Conservation (phyloP, 2,888 invertebrate genomes). For the Drosophila peninsularis region DNA sequence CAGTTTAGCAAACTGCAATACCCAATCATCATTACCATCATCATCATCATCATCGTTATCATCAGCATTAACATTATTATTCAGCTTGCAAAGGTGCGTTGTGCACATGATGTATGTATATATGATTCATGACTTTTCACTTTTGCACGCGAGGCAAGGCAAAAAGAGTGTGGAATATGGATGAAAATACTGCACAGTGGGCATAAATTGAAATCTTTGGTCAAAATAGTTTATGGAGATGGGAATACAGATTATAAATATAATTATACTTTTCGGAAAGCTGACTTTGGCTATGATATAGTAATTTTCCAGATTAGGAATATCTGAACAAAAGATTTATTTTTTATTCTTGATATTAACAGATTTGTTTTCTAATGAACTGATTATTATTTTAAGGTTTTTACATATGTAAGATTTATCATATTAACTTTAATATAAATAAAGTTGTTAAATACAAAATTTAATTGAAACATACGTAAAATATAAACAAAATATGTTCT, state of each 20-base stretch:
- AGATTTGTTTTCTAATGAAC: too few relatives aligned
- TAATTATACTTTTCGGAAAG: neutral
- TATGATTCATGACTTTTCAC: conserved; percentile 80
- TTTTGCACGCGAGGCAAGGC: conserved; percentile 57
- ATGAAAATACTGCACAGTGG: conserved; percentile 37
- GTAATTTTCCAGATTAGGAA: too few relatives aligned
- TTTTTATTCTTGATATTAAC: too few relatives aligned
- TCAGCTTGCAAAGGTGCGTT: conserved; percentile 61
- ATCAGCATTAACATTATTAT: conserved; percentile 46
- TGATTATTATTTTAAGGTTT: too few relatives aligned
- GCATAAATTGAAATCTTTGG: neutral
- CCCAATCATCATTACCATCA: conserved; percentile 22
- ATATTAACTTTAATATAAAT: too few relatives aligned
- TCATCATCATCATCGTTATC: conserved; percentile 28
- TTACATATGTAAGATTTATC: too few relatives aligned
- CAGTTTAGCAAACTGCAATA: conserved; percentile 28
- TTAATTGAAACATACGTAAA: too few relatives aligned
- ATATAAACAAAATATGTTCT: too few relatives aligned
- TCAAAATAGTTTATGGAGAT: neutral
- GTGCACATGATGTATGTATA: conserved; percentile 66
- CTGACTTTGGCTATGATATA: too few relatives aligned
- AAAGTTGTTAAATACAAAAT: too few relatives aligned
- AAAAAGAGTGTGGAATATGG: conserved; percentile 31
- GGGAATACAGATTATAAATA: neutral
- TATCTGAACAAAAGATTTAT: too few relatives aligned